Base-by-base conservation (phyloP, 2,797 vertebrate genomes). In the Acipenser transmontanus region DNA sequence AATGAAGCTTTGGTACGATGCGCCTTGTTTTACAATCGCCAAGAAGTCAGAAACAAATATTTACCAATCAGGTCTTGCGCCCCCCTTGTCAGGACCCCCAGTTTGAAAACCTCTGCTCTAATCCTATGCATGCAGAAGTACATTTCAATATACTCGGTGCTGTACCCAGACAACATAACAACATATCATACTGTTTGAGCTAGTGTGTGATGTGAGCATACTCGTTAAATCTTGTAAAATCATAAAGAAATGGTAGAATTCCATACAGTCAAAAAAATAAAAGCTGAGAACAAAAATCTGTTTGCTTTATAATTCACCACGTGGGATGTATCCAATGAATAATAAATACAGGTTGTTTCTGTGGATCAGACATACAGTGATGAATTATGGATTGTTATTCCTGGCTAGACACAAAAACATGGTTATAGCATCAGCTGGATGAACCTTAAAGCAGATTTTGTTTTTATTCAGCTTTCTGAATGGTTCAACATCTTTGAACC, bases 371-470 rank as follows among this genome's bases (percentile, higher is more conserved):
- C 76, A 59, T 66, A 59, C 62, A 60, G 70, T 73, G 71, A 82
- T 82, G 76, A 77, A 82, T 82, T 77, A 82, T 80, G 71, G 69
- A 82, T 80, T 73, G 73, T 80, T 80, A 76, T 82, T 80, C 71
- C 77, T 80, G 78, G 76, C 70, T 74, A 71, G 70, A 73, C 71
- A 68, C 72, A 71, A 71, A 69, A 77, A 76, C 71, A 60, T 66
- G 65, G 50, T 17, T 47, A 63, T 66, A 57, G 66, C 49, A 61
- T 68, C 63, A 70, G 56, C 63, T 67, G 70, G 71, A 68, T 76
- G 76, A 72, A 72, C 75, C 74, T 77, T 63, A 63, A 69, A 66
- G 70, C 72, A 71, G 65, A 68, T 69, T 73, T 66, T 74, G 72
- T 76, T 75, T 75, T 34, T 34, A 34, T 34, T 69, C 68, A 73